Base-by-base conservation (phyloP, 2,888 invertebrate genomes). In the Nomada goodeniana region DNA sequence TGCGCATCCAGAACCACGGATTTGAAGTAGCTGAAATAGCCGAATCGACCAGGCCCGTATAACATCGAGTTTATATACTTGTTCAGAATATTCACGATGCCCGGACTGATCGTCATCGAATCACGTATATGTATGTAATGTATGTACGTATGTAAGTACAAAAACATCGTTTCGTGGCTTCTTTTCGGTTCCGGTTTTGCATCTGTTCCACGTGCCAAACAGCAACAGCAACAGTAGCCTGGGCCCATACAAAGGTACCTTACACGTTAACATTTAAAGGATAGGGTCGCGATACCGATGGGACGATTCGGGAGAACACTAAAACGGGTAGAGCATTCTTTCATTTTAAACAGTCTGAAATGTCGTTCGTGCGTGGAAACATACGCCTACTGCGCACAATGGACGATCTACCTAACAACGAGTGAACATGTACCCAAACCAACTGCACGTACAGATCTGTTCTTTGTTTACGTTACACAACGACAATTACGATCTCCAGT, bases 261-360 rank as follows among this genome's bases (percentile, higher is more conserved):
- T 55, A 75, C 71, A 83, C 68, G 63, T 63, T 26, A 60, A 82
- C 75, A 71, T 44, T 70, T 77, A 80, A 80, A 59, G 47, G 57
- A 44, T 75, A 82, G 71, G 50, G 42, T 69, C 57, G 75, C 71
- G 71, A 70, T 70, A 75, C 80, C 65, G 75, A 29, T 82, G 52
- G 74, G 67, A 76, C 73, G 67, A 80, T 70, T 57, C 63, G 29
- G 72, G 79, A 82, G 65, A 71, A 78, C 67, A 53, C 75, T 69
- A 75, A 75, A 68, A 75, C 68, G 67, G 76, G 69, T 70, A 76
- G 72, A 65, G 60, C 76, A 70, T 73, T 76, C 81, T 64, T 71
- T 76, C 76, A 59, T 60, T 67, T 81, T 76, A 72, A 81, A 73
- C 68, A 71, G 60, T 72, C 69, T 85, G 85, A 85, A 86, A 84